phyloP scores from a whole-genome alignment of 2,888 invertebrate species.

The Galeruca laticollis region DNA sequence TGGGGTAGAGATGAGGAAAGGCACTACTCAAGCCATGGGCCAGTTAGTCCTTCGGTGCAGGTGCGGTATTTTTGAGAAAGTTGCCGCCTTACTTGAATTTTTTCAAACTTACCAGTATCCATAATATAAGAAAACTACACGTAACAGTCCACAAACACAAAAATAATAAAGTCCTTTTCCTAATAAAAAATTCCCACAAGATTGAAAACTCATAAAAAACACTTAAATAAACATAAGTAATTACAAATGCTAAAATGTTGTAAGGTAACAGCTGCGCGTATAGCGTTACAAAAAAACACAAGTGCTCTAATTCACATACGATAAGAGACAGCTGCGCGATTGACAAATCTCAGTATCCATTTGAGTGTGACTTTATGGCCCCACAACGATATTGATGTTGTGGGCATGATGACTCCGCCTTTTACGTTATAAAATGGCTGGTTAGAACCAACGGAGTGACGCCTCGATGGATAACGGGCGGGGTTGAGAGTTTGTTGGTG shows the following conservation, averaged over 20 bases:
- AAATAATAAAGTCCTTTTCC: not conserved
- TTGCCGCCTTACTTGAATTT: too few relatives aligned
- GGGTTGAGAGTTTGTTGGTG: constrained; percentile 39
- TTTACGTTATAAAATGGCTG: constrained; percentile 45
- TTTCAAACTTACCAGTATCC: constrained; percentile 6
- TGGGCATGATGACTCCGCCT: constrained; percentile 37
- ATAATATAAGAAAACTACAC: not conserved
- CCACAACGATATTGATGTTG: constrained; percentile 52
- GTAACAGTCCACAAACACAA: not conserved
- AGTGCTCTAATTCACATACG: constrained; percentile 27
- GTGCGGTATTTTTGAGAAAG: too few relatives aligned
- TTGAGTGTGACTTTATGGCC: constrained; percentile 60
- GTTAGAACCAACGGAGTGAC: constrained; percentile 40
- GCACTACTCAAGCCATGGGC: too few relatives aligned
- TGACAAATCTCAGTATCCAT: constrained; percentile 60
- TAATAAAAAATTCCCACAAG: not conserved
- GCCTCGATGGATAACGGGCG: constrained; percentile 25
- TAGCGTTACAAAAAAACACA: constrained; percentile 35
- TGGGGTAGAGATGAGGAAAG: too few relatives aligned
- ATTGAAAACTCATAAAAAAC: not conserved
- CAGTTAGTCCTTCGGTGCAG: too few relatives aligned
- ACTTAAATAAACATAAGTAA: not conserved
- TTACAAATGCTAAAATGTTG: not conserved
- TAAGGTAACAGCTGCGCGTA: constrained; percentile 8
- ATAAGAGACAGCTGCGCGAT: constrained; percentile 47